A percentile compares a stretch with the other conserved stretches of the same genome.
phyloP scores from a whole-genome alignment of 2,888 invertebrate genomes.

The Syrista parreyssii region DNA sequence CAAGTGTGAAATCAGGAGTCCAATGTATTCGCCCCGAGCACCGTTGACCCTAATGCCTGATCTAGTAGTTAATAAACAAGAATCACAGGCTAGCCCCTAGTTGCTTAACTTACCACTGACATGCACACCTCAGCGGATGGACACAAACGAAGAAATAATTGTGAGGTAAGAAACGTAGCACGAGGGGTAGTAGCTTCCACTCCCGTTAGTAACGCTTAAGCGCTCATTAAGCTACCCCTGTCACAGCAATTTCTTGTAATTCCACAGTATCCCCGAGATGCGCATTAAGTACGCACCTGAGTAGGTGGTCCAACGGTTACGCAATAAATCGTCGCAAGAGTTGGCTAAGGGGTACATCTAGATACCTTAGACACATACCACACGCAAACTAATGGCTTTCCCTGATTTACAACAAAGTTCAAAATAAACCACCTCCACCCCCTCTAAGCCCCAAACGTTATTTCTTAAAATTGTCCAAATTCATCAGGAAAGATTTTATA shows the following conservation, averaged over 20 bases:
- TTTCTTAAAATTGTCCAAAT: not conserved
- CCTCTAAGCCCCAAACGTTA: not conserved
- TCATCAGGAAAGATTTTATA: not conserved
- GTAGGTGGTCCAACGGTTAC: not conserved
- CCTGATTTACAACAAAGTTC: not conserved
- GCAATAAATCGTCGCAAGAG: not conserved
- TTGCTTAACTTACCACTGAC: too few species aligned
- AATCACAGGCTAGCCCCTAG: too few species aligned
- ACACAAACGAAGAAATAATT: too few species aligned
- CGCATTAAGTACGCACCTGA: not conserved
- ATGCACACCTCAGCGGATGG: too few species aligned
- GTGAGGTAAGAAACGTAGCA: too few species aligned
- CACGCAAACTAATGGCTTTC: not conserved
- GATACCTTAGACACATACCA: not conserved
- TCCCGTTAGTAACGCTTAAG: too few species aligned
- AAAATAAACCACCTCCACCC: not conserved
- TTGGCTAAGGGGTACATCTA: not conserved
- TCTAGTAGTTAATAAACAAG: too few species aligned
- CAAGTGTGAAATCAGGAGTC: too few species aligned
- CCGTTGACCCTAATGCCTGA: too few species aligned
- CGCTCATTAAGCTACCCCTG: not conserved
- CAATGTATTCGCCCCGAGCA: too few species aligned
- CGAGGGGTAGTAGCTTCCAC: too few species aligned
- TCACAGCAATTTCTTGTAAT: not conserved
- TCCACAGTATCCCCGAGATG: not conserved